Evolutionary conservation across 1,140 invertebrate genomes (phyloP), one percentile per base, ranked within the genome.

Genomic region (Marisa cornuarietis): DNA sequence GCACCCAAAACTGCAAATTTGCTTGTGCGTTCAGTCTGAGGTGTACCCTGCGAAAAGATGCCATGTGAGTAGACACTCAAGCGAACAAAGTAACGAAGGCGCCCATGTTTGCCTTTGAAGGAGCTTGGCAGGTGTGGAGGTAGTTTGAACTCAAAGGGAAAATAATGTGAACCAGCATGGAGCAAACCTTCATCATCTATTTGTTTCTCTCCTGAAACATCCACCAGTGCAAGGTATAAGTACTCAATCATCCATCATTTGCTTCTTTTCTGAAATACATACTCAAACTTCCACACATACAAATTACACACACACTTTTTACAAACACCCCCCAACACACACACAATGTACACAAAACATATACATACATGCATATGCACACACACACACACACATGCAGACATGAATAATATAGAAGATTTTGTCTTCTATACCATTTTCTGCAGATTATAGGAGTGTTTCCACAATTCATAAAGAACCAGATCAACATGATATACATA

Each of bases 81-180:
- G 22, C 86, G 84, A 3, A 85, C 87, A 83, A 84, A 89, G 80
- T 89, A 89, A n/a, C 88, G 84, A 71, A 89, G 81, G 42, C 88
- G 82, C 51, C 88, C 88, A 85, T 89, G 88, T 83, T 88, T 88
- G 78, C 88, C 87, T 82, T 88, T 89, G 81, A 89, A 89, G 52
- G 88, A 89, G 52, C 87, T 88, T 51, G 88, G 88, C 62, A 88
- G 83, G 80, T 86, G 85, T 31, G 79, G 78, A 66, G 88, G 88
- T 72, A 89, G 82, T 14, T 83, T 85, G 80, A 89, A 89, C 81
- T 89, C 88, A 81, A 89, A 89, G 68, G 88, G 88, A 76, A 89
- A 89, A 78, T 89, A 89, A 81, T 89, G 87, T 49, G 88, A 89
- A 24, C 88, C 88, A 24, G 87, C 78, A 66, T 89, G 87, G 26